phyloP scores from a whole-genome alignment of 2,113 vertebrate genomes.

The Carassius gibelio region DNA sequence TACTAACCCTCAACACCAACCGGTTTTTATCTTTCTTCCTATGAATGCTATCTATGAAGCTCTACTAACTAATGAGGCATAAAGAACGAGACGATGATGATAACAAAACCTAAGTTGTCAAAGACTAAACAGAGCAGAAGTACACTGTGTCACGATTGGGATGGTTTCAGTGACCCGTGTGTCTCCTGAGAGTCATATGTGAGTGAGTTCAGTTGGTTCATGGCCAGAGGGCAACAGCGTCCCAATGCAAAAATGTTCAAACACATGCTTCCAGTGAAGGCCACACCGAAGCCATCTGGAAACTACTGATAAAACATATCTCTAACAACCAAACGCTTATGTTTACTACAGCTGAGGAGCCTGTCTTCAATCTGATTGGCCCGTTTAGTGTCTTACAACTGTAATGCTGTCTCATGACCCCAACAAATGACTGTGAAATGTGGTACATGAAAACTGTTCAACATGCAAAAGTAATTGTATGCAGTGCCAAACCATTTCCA shows the following conservation, averaged over 20 bases:
- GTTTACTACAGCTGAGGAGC: constrained; percentile 64
- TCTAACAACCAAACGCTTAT: constrained; percentile 53
- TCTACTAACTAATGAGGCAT: not conserved
- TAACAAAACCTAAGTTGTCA: not conserved
- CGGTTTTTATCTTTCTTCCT: not conserved
- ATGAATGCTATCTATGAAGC: not conserved
- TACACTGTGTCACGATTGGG: not conserved
- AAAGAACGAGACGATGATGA: not conserved
- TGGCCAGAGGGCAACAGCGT: constrained; percentile 24
- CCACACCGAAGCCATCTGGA: constrained; percentile 53
- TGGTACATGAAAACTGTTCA: not conserved
- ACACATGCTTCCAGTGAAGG: not conserved
- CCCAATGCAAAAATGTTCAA: constrained; percentile 5
- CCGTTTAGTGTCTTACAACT: not conserved
- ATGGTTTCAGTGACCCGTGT: constrained; percentile 1
- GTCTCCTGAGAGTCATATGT: constrained; percentile 48
- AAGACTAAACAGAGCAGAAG: constrained; percentile 20
- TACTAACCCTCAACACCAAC: not conserved
- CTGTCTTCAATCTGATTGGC: not conserved
- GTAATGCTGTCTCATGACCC: not conserved
- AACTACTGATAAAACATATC: constrained; percentile 74
- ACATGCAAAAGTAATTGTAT: not conserved
- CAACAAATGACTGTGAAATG: not conserved
- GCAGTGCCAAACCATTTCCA: not conserved
- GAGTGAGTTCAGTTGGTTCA: not conserved